These are phyloP conservation scores for Actinernus sp. DNA, from an alignment of 92 coral and sea anemone species.

Conservation along the genomic window DNA sequence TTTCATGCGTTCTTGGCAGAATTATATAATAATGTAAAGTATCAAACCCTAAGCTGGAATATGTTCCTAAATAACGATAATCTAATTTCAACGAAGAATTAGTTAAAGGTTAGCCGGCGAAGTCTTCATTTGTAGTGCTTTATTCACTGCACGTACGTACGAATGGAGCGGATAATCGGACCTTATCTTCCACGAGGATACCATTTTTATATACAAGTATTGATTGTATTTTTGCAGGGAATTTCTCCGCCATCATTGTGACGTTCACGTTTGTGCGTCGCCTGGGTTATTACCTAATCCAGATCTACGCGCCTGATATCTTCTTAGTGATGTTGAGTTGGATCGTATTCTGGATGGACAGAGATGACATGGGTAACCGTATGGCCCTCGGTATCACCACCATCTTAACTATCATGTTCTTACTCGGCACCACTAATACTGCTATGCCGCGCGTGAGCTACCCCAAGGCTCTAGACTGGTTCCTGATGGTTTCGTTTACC, in stretches of 20 bases:
- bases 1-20: too few relatives aligned
- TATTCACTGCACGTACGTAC: too few relatives aligned
- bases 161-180: too few relatives aligned
- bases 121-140: too few relatives aligned
- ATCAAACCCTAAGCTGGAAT: too few relatives aligned
- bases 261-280: slow-evolving; percentile 73
- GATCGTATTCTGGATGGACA: slow-evolving; percentile 96
- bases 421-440: slow-evolving; percentile 75
- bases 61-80: too few relatives aligned
- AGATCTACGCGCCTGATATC: slow-evolving; percentile 85
- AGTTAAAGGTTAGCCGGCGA: too few relatives aligned
- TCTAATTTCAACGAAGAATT: too few relatives aligned
- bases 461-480: slow-evolving; percentile 82
- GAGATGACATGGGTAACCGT: slow-evolving; percentile 85
- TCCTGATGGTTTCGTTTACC: slow-evolving; percentile 65
- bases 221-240: slow-evolving; percentile 9
- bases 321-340: slow-evolving; percentile 88
- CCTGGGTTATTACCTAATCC: slow-evolving; percentile 78
- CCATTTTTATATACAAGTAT: too few relatives aligned
- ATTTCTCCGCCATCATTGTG: slow-evolving; percentile 38
- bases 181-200: too few relatives aligned
- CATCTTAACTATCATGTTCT: slow-evolving; percentile 84
- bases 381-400: slow-evolving; percentile 93
- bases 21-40: too few relatives aligned
- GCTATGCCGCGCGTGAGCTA: slow-evolving; percentile 80